Percentiles rank a stretch among this genome's conserved stretches.
phyloP scores from a whole-genome alignment of 2,888 invertebrate species.

The Xestia ashworthii region DNA sequence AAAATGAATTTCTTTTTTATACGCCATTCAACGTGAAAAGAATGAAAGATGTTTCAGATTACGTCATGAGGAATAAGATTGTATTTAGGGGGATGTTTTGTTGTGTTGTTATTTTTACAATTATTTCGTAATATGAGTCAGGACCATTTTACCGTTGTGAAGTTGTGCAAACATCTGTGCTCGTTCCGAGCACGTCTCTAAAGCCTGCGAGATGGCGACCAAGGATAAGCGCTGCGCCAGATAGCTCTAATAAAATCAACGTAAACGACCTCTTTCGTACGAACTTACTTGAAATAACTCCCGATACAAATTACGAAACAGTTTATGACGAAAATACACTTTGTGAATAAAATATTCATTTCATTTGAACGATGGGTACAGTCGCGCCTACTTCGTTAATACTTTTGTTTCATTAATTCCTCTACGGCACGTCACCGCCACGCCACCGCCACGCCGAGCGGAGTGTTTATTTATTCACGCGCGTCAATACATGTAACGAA shows the following conservation, averaged over 20 bases:
- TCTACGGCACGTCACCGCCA: not conserved
- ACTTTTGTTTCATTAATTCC: conserved; percentile 48
- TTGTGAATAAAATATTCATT: conserved; percentile 36
- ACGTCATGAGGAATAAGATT: conserved; percentile 43
- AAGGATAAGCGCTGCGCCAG: conserved; percentile 1
- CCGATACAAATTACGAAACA: conserved; percentile 18
- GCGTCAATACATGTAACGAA: conserved; percentile 39
- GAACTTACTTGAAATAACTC: conserved; percentile 24
- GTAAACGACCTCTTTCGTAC: conserved; percentile 4
- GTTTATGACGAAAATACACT: conserved; percentile 32
- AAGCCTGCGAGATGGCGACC: not conserved
- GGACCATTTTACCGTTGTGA: not conserved
- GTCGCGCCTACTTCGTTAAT: conserved; percentile 34
- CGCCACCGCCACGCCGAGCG: conserved; percentile 8
- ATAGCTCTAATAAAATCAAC: conserved; percentile 31
- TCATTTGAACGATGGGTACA: conserved; percentile 27
- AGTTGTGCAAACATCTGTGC: conserved; percentile 8
- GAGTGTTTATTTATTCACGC: conserved; percentile 43
- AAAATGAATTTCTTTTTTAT: conserved; percentile 54
- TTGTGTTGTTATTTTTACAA: conserved; percentile 18
- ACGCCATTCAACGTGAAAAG: conserved; percentile 43
- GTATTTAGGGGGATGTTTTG: conserved; percentile 20
- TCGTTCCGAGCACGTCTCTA: not conserved
- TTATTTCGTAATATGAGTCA: conserved; percentile 13
- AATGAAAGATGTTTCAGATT: conserved; percentile 56